Percentiles rank a stretch among this genome's conserved stretches.
Evolutionary conservation across 2,797 vertebrate genomes (phyloP).

Genomic region (Trachops cirrhosus): DNA sequence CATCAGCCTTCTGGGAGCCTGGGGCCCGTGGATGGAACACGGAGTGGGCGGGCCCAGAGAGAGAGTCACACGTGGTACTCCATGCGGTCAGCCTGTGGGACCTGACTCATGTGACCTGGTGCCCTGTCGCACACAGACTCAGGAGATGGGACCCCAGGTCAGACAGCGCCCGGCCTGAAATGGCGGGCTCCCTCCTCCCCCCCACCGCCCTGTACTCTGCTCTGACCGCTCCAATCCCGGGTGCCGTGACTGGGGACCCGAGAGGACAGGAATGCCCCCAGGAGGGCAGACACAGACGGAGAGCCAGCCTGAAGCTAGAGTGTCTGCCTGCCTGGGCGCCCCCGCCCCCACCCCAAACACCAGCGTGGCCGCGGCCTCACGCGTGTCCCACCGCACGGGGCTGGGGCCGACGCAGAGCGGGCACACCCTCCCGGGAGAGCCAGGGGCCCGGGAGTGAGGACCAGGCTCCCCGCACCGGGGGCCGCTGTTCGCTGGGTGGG

Average conservation of each 20-base stretch:
- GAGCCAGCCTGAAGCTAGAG: fast-evolving
- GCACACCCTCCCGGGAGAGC: not conserved
- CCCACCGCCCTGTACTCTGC: fast-evolving
- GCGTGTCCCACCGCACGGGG: fast-evolving
- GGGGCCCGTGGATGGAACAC: not conserved
- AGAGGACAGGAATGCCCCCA: not conserved
- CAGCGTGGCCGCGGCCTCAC: fast-evolving
- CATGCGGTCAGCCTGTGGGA: fast-evolving
- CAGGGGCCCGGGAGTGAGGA: too few relatives aligned
- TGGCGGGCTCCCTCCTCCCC: not conserved
- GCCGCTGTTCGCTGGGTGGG: too few relatives aligned
- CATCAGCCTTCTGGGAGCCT: not conserved
- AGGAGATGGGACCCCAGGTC: not conserved
- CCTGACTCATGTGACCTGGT: fast-evolving
- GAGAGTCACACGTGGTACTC: not conserved
- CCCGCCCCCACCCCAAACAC: not conserved
- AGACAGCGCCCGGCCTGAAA: not conserved
- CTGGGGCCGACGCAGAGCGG: fast-evolving
- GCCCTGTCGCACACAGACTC: fast-evolving
- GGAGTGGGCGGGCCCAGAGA: not conserved
- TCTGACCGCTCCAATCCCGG: not conserved
- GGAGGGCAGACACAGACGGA: fast-evolving
- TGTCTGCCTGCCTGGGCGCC: fast-evolving
- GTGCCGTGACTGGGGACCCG: fast-evolving
- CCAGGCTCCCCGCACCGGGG: too few relatives aligned